Evolutionary conservation across 2,797 vertebrate genomes (phyloP).

Genomic region (Corythornis leucogaster): DNA sequence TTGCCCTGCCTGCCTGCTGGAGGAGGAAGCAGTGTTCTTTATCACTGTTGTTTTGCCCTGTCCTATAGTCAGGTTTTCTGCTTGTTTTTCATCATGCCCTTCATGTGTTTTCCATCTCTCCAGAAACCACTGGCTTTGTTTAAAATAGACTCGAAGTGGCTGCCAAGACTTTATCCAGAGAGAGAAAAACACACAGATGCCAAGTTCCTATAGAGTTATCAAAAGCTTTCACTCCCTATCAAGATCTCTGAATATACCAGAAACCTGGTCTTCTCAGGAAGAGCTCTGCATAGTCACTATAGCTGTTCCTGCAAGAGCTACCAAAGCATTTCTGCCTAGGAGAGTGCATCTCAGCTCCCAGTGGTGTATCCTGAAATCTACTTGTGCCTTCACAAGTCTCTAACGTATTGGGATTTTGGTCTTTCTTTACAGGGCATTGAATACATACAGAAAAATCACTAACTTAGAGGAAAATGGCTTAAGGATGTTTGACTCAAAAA

Average conservation of each 20-base stretch:
- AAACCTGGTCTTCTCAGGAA: conserved; percentile 7
- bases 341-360: not conserved
- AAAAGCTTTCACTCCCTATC: conserved; percentile 53
- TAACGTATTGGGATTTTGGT: not conserved
- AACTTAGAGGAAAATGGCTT: not conserved
- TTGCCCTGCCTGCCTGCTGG: not conserved
- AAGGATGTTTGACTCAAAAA: not conserved
- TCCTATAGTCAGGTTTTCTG: conserved; percentile 45
- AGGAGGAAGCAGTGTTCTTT: conserved; percentile 12
- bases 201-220: conserved; percentile 72
- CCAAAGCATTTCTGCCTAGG: not conserved
- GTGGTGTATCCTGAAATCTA: not conserved
- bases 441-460: not conserved
- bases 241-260: conserved; percentile 23
- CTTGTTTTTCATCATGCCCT: conserved; percentile 57
- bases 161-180: conserved; percentile 70
- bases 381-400: not conserved
- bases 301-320: not conserved
- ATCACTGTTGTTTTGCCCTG: not conserved
- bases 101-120: conserved; percentile 65
- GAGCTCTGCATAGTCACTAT: not conserved
- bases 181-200: not conserved
- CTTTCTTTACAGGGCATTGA: not conserved
- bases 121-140: conserved; percentile 68
- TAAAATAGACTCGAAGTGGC: conserved; percentile 34